A percentile compares a stretch with the other conserved stretches of the same genome.
Evolutionary conservation across 2,888 invertebrate species (phyloP).

Genomic region (Altica lythri): DNA sequence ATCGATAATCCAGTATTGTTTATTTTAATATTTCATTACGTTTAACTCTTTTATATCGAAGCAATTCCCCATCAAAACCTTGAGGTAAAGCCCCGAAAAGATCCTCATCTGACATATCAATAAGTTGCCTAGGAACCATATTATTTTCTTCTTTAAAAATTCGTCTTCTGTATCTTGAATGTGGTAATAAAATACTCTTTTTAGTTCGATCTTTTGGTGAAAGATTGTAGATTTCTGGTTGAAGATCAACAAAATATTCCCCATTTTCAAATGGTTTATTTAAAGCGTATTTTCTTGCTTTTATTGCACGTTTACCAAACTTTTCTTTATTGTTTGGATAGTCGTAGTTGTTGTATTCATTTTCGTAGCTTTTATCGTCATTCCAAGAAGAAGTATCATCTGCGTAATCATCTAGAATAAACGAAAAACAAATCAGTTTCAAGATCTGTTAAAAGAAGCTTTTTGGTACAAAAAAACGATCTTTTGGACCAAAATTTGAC

Average conservation of each 20-base stretch:
- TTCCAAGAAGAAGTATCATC: not conserved
- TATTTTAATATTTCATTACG: too few species aligned
- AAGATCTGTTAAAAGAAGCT: not conserved
- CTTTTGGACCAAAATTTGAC: too few species aligned
- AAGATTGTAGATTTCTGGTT: conserved; percentile 38
- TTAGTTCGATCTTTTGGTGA: conserved; percentile 26
- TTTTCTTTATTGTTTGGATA: conserved; percentile 10
- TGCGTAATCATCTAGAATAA: conserved; percentile 6
- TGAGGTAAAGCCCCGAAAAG: conserved; percentile 56
- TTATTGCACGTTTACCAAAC: conserved; percentile 22
- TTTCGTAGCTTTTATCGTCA: conserved; percentile 7
- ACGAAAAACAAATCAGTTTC: too few species aligned
- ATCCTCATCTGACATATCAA: conserved; percentile 52
- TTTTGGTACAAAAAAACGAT: too few species aligned
- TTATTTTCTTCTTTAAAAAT: conserved; percentile 34
- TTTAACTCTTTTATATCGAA: conserved; percentile 55
- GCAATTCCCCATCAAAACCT: conserved; percentile 53
- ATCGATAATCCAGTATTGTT: too few species aligned
- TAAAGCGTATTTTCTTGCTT: conserved; percentile 14
- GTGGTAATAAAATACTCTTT: conserved; percentile 42
- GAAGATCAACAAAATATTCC: conserved; percentile 39
- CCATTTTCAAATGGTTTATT: conserved; percentile 31
- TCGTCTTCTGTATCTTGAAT: conserved; percentile 35
- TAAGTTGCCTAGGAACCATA: conserved; percentile 39
- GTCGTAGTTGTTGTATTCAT: conserved; percentile 3